A percentile compares a stretch with the other conserved stretches of the same genome.
Conservation (phyloP, 2,113 vertebrate genomes). For the Phrynosoma blainvillii region DNA sequence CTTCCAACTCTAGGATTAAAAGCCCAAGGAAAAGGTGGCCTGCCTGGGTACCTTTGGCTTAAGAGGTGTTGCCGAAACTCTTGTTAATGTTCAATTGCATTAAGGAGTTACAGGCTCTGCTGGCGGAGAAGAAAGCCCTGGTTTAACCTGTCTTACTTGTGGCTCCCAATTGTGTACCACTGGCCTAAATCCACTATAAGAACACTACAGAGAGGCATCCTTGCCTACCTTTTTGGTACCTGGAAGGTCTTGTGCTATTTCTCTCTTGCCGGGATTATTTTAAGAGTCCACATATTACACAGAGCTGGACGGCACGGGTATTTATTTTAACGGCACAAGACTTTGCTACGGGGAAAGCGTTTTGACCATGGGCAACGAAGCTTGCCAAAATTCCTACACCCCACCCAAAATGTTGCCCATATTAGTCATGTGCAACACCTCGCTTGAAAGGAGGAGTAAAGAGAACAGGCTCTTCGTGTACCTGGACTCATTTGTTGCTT, state of each 20-base stretch:
- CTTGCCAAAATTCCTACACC: neutral
- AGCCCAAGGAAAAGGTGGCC: neutral
- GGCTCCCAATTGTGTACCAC: neutral
- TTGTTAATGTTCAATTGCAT: neutral
- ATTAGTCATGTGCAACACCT: neutral
- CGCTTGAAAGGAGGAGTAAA: neutral
- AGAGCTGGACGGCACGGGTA: neutral
- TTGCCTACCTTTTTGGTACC: neutral
- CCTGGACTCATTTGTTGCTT: neutral
- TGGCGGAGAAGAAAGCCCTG: neutral
- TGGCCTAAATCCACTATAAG: neutral
- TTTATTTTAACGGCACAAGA: neutral
- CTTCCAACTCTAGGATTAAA: no score
- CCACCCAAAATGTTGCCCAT: neutral
- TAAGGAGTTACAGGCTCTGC: neutral
- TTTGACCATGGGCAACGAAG: neutral
- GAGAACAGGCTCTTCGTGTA: neutral
- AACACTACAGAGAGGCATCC: no score
- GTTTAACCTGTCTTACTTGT: neutral
- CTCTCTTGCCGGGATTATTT: neutral
- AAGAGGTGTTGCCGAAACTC: neutral
- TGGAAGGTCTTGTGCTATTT: neutral
- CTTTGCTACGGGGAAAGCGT: neutral
- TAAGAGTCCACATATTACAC: neutral
- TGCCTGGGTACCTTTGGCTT: neutral